A percentile compares a stretch with the other conserved stretches of the same genome.
phyloP scores from a whole-genome alignment of 2,888 invertebrate species.

The Lacanobia wlatinum region DNA sequence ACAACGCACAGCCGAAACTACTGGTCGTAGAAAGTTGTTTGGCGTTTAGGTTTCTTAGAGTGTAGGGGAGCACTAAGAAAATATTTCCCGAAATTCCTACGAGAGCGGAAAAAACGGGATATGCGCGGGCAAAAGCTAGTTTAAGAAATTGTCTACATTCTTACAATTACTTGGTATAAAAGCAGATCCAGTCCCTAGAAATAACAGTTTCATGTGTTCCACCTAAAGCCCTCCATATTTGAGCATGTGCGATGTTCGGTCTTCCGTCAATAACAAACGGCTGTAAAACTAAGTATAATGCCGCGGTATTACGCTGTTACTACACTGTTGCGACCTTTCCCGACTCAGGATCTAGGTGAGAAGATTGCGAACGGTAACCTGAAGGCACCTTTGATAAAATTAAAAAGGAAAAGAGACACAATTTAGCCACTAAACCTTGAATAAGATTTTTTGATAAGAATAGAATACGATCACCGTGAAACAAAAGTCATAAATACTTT shows the following conservation, averaged over 20 bases:
- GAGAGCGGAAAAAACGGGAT: too few relatives aligned
- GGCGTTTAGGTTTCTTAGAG: too few relatives aligned
- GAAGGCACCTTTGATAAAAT: constrained; percentile 1
- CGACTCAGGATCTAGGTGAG: constrained; percentile 29
- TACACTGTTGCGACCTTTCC: constrained; percentile 41
- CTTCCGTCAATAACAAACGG: constrained; percentile 36
- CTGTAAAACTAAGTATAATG: constrained; percentile 33
- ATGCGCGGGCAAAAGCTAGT: too few relatives aligned
- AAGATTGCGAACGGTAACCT: constrained; percentile 21
- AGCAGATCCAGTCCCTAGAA: neutral
- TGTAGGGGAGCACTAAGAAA: too few relatives aligned
- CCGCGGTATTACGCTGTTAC: constrained; percentile 40
- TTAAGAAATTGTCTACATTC: too few relatives aligned
- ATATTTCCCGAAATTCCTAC: too few relatives aligned
- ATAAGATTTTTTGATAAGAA: neutral
- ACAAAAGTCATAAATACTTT: neutral
- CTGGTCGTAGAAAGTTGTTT: too few relatives aligned
- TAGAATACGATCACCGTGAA: neutral
- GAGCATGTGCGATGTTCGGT: constrained; percentile 15
- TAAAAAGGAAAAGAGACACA: neutral
- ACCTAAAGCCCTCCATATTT: constrained; percentile 41
- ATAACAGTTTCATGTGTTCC: constrained; percentile 12
- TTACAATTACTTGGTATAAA: neutral
- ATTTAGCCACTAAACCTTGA: neutral
- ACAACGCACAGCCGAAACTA: too few relatives aligned